phyloP scores from a whole-genome alignment of 2,113 vertebrate species.

The Psilopsiagon aurifrons region DNA sequence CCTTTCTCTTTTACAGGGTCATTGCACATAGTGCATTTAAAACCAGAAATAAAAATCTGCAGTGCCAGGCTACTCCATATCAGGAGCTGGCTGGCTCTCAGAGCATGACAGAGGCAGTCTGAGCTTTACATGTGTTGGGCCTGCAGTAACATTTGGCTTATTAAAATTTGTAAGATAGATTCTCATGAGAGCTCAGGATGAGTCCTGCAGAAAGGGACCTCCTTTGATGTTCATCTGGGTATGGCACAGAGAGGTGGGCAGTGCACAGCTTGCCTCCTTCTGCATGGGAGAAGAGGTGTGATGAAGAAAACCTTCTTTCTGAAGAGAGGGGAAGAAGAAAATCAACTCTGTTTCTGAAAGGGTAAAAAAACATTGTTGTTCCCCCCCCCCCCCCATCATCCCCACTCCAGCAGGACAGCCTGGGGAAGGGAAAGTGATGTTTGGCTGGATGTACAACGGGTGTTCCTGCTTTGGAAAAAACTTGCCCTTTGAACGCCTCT shows the following conservation, averaged over 20 bases:
- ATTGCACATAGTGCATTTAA: background rate
- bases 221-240: background rate
- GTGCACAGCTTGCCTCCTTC: background rate
- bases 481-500: background rate
- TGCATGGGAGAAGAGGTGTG: background rate
- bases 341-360: background rate
- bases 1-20: background rate
- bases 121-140: background rate
- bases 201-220: background rate
- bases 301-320: background rate
- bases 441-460: rapidly evolving
- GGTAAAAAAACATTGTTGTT: background rate
- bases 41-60: background rate
- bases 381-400: too few species aligned
- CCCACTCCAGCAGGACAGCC: background rate
- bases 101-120: background rate
- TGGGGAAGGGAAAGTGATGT: background rate
- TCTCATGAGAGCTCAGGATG: rapidly evolving
- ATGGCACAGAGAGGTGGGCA: rapidly evolving
- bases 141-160: background rate
- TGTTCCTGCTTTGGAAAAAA: background rate
- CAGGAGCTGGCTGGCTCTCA: background rate
- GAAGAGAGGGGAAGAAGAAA: background rate
- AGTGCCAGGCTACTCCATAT: background rate
- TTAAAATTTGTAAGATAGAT: background rate